These are phyloP conservation scores for Synanthedon myopaeformis DNA, from an alignment of 2,888 invertebrate species.

Conservation along the genomic window DNA sequence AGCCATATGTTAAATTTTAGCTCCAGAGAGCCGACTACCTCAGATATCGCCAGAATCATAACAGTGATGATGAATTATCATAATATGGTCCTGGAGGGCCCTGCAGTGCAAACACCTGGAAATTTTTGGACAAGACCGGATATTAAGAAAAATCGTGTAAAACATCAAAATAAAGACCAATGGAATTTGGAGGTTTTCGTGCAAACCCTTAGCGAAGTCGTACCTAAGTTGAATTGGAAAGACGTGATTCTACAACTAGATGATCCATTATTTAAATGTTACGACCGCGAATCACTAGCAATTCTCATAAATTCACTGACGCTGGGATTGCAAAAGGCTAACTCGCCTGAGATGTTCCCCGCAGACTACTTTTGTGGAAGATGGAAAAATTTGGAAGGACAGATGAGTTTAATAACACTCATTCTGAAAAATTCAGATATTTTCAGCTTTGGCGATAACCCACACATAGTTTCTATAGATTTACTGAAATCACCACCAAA, in stretches of 20 bases:
- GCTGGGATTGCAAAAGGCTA: slow-evolving; percentile 82
- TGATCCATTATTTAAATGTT: slow-evolving; percentile 88
- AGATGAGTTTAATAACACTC: slow-evolving; percentile 87
- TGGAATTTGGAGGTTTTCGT: slow-evolving; percentile 97
- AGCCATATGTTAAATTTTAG: slow-evolving; percentile 85
- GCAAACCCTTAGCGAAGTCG: slow-evolving; percentile 89
- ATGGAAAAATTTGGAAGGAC: slow-evolving; percentile 95
- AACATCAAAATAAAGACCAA: slow-evolving; percentile 63
- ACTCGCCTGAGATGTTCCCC: slow-evolving; percentile 81
- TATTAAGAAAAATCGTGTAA: slow-evolving; percentile 59
- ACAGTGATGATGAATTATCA: slow-evolving; percentile 90
- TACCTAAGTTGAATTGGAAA: slow-evolving; percentile 90
- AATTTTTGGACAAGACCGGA: slow-evolving; percentile 73
- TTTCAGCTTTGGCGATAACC: slow-evolving; percentile 93
- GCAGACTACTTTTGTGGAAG: slow-evolving; percentile 89
- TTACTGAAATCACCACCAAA: slow-evolving; percentile 95
- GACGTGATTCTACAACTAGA: slow-evolving; percentile 93
- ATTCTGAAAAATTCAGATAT: slow-evolving; percentile 92
- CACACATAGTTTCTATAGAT: slow-evolving; percentile 89
- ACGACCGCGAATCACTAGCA: slow-evolving; percentile 86
- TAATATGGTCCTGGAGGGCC: slow-evolving; percentile 72
- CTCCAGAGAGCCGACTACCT: slow-evolving; percentile 85
- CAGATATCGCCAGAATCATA: slow-evolving; percentile 86
- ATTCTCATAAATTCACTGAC: slow-evolving; percentile 86
- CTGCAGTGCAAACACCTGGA: slow-evolving; percentile 77